Percentiles rank a stretch among this genome's conserved stretches.
Conservation (phyloP, 2,113 vertebrate species). For the Charadrius vociferus region DNA sequence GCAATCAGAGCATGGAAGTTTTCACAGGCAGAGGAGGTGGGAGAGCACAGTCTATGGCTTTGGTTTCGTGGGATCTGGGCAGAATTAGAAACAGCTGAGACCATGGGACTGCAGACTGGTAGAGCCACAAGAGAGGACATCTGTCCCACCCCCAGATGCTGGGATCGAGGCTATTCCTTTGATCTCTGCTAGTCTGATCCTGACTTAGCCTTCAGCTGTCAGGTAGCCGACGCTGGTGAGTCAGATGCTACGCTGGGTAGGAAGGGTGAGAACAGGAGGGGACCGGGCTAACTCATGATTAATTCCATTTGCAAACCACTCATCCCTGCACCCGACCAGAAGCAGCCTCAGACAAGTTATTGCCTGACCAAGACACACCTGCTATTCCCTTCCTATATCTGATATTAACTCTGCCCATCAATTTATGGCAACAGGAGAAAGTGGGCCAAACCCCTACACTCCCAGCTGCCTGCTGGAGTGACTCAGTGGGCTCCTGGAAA, state of each 20-base stretch:
- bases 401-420: background rate
- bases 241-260: constrained; percentile 12
- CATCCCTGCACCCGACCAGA: background rate
- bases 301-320: background rate
- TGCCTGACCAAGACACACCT: constrained; percentile 20
- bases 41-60: background rate
- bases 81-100: constrained; percentile 23
- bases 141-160: background rate
- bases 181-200: constrained; percentile 10
- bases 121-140: background rate
- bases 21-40: background rate
- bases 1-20: background rate
- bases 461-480: background rate
- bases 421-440: background rate
- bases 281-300: background rate
- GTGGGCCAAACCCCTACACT: background rate
- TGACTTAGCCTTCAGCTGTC: constrained; percentile 8
- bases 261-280: background rate
- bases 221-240: constrained; percentile 20
- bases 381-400: background rate
- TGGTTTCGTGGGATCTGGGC: background rate
- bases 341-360: constrained; percentile 32
- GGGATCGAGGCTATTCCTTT: constrained; percentile 7
- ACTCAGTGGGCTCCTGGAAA: constrained; percentile 25
- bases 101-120: background rate